Conservation (phyloP, 2,113 vertebrate genomes). For the Nibea albiflora region DNA sequence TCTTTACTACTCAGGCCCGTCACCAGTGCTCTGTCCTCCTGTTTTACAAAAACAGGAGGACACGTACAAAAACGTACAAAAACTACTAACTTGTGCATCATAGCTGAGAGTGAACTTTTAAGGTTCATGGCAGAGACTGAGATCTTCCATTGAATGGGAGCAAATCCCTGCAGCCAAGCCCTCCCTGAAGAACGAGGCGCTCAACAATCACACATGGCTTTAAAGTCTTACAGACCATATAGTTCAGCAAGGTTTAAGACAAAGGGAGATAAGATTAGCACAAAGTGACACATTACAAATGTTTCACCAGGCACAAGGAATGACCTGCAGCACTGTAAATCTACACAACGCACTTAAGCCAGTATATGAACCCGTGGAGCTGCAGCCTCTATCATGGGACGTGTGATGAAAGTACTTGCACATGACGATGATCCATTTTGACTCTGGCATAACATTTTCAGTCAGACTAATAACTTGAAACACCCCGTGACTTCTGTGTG, state of each 20-base stretch:
- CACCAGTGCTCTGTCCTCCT: neutral
- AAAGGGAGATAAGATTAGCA: neutral
- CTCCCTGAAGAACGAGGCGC: neutral
- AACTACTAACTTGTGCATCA: neutral
- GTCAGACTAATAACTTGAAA: slow-evolving; percentile 52
- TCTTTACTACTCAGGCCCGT: neutral
- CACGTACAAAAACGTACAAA: too few relatives aligned
- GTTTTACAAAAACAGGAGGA: neutral
- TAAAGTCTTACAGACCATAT: neutral
- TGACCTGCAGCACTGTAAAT: slow-evolving; percentile 5
- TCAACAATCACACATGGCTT: neutral
- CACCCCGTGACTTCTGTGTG: slow-evolving; percentile 32
- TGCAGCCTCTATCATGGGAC: slow-evolving; percentile 25
- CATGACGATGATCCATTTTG: slow-evolving; percentile 47
- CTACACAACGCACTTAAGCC: neutral
- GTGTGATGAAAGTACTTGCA: slow-evolving; percentile 8
- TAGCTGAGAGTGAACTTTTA: neutral
- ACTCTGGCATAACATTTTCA: slow-evolving; percentile 62
- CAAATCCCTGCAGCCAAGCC: neutral
- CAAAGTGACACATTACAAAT: slow-evolving; percentile 1
- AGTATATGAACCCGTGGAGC: neutral
- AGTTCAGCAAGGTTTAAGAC: neutral
- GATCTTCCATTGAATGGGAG: neutral
- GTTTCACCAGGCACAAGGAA: neutral
- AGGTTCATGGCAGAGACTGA: neutral